phyloP scores from a whole-genome alignment of 1,140 invertebrate species.

The Lepidotrigona ventralis region DNA sequence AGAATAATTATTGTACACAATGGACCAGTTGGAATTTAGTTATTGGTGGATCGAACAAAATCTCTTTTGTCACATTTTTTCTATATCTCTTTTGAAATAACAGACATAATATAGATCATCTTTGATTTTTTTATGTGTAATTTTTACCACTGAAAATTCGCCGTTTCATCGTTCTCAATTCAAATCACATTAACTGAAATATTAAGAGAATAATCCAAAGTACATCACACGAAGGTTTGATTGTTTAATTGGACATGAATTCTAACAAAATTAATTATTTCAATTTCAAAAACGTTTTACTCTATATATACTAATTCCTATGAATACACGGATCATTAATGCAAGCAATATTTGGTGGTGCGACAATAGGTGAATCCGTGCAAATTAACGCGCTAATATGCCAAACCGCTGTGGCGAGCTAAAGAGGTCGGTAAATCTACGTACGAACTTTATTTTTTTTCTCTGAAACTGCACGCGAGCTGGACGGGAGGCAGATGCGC shows the following conservation, averaged over 20 bases:
- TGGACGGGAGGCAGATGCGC: slow-evolving; percentile 70
- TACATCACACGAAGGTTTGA: too few relatives aligned
- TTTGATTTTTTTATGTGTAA: too few relatives aligned
- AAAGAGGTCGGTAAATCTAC: slow-evolving; percentile 45
- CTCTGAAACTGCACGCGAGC: slow-evolving; percentile 57
- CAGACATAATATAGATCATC: too few relatives aligned
- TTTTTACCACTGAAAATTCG: too few relatives aligned
- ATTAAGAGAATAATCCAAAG: too few relatives aligned
- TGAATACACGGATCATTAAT: background rate
- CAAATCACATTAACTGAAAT: too few relatives aligned
- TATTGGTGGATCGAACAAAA: background rate
- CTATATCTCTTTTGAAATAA: background rate
- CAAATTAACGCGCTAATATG: background rate
- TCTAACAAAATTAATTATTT: too few relatives aligned
- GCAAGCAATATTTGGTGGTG: background rate
- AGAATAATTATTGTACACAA: background rate
- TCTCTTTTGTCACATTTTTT: background rate
- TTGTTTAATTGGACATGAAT: too few relatives aligned
- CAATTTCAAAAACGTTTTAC: fast-evolving
- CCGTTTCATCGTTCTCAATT: too few relatives aligned
- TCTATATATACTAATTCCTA: background rate
- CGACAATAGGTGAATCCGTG: background rate
- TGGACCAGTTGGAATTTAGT: background rate
- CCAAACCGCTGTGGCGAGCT: background rate
- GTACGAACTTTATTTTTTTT: slow-evolving; percentile 30